Percentiles rank a stretch among this genome's conserved stretches.
These are phyloP conservation scores for Agapornis canus DNA, from an alignment of 2,797 vertebrate genomes.

Conservation along the genomic window DNA sequence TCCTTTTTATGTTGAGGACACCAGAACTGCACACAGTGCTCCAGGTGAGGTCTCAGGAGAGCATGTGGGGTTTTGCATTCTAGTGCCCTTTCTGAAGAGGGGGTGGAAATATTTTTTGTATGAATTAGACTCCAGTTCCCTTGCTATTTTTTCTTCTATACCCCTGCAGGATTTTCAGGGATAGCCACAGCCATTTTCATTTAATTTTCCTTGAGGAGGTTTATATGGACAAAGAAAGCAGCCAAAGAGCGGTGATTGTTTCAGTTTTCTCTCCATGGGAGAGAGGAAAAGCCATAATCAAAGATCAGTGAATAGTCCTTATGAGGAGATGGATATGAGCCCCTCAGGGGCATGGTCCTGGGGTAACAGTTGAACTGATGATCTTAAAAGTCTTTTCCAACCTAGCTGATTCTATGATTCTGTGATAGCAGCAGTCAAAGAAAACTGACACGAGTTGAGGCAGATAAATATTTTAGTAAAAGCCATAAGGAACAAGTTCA, in stretches of 20 bases:
- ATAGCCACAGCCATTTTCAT: not conserved
- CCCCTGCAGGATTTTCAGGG: not conserved
- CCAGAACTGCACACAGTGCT: no score
- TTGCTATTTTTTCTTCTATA: not conserved
- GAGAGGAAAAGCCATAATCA: not conserved
- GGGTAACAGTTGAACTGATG: not conserved
- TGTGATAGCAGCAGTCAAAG: not conserved
- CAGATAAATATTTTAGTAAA: not conserved
- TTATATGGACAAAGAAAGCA: not conserved
- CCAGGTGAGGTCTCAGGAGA: no score
- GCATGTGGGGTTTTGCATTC: accelerated
- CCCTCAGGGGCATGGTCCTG: not conserved
- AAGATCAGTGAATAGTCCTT: not conserved
- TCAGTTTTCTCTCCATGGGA: not conserved
- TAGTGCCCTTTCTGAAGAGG: not conserved
- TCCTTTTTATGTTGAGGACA: no score
- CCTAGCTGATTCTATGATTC: not conserved
- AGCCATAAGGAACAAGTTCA: not conserved
- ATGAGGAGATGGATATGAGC: not conserved
- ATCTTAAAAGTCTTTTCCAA: not conserved
- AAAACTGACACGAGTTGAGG: not conserved
- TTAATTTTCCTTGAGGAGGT: not conserved
- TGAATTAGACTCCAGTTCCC: not conserved
- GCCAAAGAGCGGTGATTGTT: not conserved
- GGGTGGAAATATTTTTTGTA: not conserved